Base-by-base conservation (phyloP, 2,797 vertebrate genomes). In the Ceryle rudis region DNA sequence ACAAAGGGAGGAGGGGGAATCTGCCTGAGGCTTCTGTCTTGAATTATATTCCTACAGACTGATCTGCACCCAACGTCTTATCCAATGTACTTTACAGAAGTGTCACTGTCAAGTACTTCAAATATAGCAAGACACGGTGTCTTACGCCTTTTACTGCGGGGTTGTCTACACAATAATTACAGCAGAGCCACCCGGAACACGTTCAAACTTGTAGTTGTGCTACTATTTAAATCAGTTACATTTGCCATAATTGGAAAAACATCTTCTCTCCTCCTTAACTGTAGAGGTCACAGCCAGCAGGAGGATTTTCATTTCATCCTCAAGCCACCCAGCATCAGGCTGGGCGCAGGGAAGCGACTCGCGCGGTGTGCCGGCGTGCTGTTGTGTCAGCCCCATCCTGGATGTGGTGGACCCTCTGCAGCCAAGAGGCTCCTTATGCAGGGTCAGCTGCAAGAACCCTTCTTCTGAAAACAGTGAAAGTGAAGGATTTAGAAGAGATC, bases 351-450 rank as follows among this genome's bases (percentile, higher is more conserved):
- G 13, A 79, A 72, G 44, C 17, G 20, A 54, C 18, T 65, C 51
- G 28, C 1, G 5, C 5, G 3, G 19, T 46, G 29, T 10, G 8
- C 11, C 5, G 3, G 19, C 46, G 29, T 10, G 8, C 11, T 37
- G 42, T 42, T 20, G 33, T 11, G 25, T 19, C 54, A 90, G 54
- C 52, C 21, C n/a, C 23, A 72, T 15, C 25, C 31, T 3, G 8
- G 62, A 35, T 39, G 54, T 15, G 37, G 37, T 37, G 37, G 37
- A 37, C 11, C 39, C 33, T 77, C 33, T 42, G 20, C 35, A 90
- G 26, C 66, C 47, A 82, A 55, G 33, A 79, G 16, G 17, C 23
- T 86, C 55, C 37, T 67, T 85, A 26, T 28, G 39, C 0, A 3
- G n/a, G 42, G 47, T 15, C 82, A 93, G 49, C 14, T 77, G 16